A percentile compares a stretch with the other conserved stretches of the same genome.
Conservation (phyloP, 2,113 vertebrate species). For the Benitochromis conjunctus region DNA sequence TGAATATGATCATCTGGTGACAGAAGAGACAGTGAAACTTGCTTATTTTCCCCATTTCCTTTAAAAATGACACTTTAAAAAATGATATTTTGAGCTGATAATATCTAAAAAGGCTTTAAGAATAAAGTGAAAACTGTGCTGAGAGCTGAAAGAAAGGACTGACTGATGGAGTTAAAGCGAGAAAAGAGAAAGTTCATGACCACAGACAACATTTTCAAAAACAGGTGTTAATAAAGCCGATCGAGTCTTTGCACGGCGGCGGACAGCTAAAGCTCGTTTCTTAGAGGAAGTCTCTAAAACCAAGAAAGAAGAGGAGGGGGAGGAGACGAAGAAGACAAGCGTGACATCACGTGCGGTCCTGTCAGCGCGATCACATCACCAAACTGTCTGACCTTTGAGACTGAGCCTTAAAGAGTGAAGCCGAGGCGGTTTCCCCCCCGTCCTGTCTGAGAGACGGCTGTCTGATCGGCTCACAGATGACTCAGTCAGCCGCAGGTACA, state of each 20-base stretch:
- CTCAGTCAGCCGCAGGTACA: conserved; percentile 22
- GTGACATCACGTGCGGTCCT: conserved; percentile 29
- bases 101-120: not conserved
- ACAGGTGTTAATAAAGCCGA: not conserved
- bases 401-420: conserved; percentile 21
- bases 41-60: not conserved
- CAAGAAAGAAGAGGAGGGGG: not conserved
- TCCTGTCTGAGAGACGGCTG: conserved; percentile 12
- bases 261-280: not conserved
- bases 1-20: not conserved
- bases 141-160: not conserved
- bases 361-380: conserved; percentile 56
- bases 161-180: not conserved
- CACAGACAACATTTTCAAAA: rapidly evolving
- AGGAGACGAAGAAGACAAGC: not conserved
- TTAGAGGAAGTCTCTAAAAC: not conserved
- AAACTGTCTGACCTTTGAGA: conserved; percentile 52
- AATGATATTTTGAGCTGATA: not conserved
- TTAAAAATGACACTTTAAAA: not conserved
- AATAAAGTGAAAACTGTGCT: not conserved
- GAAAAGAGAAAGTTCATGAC: not conserved
- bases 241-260: conserved; percentile 1
- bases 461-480: conserved; percentile 19
- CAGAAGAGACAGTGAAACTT: not conserved
- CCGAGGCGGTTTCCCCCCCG: not conserved